These are phyloP conservation scores for Vultur gryphus DNA, from an alignment of 2,797 vertebrate genomes.

Conservation along the genomic window DNA sequence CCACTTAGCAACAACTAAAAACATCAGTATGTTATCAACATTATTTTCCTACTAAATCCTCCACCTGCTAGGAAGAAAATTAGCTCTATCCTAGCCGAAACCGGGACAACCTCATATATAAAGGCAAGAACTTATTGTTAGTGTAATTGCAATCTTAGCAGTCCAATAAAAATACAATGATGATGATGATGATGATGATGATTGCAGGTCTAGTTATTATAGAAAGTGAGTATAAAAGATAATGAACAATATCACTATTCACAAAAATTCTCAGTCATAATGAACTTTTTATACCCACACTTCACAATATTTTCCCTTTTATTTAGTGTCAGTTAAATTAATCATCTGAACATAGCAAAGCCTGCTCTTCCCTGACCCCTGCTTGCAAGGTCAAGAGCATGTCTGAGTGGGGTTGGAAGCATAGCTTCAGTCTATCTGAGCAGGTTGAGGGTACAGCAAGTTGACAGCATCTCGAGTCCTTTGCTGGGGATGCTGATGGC, in stretches of 20 bases:
- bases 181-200: too few species aligned
- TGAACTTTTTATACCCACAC: neutral
- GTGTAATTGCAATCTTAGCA: neutral
- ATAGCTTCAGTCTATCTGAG: neutral
- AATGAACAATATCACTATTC: neutral
- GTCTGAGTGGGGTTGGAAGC: neutral
- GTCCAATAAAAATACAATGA: neutral
- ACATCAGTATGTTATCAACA: too few species aligned
- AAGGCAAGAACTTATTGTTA: neutral
- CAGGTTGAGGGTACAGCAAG: neutral
- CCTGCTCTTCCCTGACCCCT: neutral
- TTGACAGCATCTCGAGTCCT: neutral
- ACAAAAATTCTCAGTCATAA: neutral
- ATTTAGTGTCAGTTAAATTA: neutral
- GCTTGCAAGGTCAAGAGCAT: neutral
- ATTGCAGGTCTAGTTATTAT: neutral
- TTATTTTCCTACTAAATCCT: too few species aligned
- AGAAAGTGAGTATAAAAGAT: neutral
- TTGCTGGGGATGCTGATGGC: neutral
- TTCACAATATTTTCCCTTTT: neutral
- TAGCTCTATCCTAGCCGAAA: too few species aligned
- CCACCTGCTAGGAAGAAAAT: too few species aligned
- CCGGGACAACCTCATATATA: neutral
- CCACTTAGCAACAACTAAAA: too few species aligned
- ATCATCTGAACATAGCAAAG: neutral